Evolutionary conservation across 1,140 invertebrate species (phyloP).

Genomic region (Pinna nobilis): DNA sequence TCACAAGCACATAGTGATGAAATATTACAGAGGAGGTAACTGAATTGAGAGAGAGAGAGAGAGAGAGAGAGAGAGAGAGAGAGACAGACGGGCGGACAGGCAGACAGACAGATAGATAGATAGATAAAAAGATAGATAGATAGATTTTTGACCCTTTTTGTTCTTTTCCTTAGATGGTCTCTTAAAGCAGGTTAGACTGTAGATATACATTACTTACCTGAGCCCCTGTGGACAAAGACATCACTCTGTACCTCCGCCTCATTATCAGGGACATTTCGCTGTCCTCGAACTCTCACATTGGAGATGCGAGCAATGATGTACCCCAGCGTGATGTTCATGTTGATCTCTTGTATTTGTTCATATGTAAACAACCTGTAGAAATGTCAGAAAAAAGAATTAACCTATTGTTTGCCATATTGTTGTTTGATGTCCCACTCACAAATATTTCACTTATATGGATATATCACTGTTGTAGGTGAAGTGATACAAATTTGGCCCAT

Average conservation of each 20-base stretch:
- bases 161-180: no score
- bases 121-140: no score
- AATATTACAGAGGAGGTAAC: not conserved
- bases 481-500: no score
- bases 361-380: conserved; percentile 52
- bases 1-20: no score
- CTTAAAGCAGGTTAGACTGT: no score
- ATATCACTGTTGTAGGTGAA: not conserved
- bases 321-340: conserved; percentile 40
- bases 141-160: no score
- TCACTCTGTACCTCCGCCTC: conserved; percentile 28
- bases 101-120: no score
- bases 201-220: not conserved
- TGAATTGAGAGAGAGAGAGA: not conserved
- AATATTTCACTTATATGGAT: not conserved
- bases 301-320: conserved; percentile 54
- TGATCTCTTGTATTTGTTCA: conserved; percentile 54
- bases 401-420: not conserved
- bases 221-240: conserved; percentile 27
- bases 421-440: no score
- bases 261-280: conserved; percentile 10
- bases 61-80: no score
- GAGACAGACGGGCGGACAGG: no score
- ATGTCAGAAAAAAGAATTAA: not conserved
- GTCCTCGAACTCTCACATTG: conserved; percentile 23